Conservation (phyloP, 1,140 invertebrate species). For the Hylaeus volcanicus region DNA sequence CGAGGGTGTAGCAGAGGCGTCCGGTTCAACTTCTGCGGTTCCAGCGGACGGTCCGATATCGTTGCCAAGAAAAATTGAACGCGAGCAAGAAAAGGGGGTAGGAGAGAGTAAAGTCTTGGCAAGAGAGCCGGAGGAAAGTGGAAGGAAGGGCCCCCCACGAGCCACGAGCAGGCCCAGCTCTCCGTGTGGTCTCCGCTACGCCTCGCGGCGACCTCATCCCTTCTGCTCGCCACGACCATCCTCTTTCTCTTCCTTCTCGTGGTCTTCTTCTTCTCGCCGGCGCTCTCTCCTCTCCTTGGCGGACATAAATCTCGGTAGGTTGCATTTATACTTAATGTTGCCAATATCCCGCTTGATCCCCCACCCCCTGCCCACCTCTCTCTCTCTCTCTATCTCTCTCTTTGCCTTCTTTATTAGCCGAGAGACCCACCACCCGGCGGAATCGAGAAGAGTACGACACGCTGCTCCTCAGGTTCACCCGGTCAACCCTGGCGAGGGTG, state of each 20-base stretch:
- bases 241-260: constrained; percentile 45
- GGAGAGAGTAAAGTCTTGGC: constrained; percentile 17
- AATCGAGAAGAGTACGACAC: constrained; percentile 59
- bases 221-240: constrained; percentile 64
- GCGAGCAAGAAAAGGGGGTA: constrained; percentile 19
- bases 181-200: constrained; percentile 76
- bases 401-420: constrained; percentile 69
- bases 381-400: constrained; percentile 25
- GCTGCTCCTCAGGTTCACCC: constrained; percentile 62
- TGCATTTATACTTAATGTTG: constrained; percentile 78
- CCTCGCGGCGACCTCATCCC: constrained; percentile 78
- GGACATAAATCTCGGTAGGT: constrained; percentile 76
- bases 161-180: constrained; percentile 64
- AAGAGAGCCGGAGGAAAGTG: constrained; percentile 59
- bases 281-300: constrained; percentile 62
- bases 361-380: constrained; percentile 4
- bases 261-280: constrained; percentile 53
- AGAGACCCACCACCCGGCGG: constrained; percentile 63
- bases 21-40: neutral
- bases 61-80: neutral
- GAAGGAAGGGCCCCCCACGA: constrained; percentile 75
- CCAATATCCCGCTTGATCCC: constrained; percentile 74
- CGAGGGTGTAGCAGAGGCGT: neutral
- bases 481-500: constrained; percentile 61
- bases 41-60: too few relatives aligned